Conservation (phyloP, 1,140 invertebrate genomes). For the Dolichoris vasculosae region DNA sequence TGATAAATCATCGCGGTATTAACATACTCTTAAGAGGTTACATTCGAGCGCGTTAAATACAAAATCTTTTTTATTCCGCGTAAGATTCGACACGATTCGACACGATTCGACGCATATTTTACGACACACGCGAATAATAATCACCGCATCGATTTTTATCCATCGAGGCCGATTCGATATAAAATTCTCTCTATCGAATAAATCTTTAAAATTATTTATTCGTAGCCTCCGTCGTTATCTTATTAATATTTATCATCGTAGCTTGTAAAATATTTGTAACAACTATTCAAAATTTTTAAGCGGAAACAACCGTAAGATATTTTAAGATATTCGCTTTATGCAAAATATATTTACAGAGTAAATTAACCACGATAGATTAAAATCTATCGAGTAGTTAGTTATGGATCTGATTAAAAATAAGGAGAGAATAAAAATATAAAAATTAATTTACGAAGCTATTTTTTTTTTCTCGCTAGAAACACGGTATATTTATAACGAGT, state of each 20-base stretch:
- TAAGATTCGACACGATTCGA: background rate
- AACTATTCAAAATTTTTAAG: background rate
- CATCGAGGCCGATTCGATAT: background rate
- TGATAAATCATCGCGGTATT: slow-evolving; percentile 2
- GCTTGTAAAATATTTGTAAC: background rate
- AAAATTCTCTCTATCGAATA: slow-evolving; percentile 6
- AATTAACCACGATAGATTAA: background rate
- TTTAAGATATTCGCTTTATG: background rate
- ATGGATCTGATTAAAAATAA: background rate
- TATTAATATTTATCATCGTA: background rate
- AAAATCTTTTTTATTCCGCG: background rate
- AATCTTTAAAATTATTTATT: background rate
- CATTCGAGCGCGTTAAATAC: background rate
- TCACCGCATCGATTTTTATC: background rate
- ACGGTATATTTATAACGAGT: background rate
- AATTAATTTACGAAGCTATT: background rate
- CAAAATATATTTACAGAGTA: background rate
- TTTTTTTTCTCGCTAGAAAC: background rate
- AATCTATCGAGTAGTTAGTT: background rate
- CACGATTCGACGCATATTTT: background rate
- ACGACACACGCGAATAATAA: background rate
- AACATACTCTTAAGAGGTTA: slow-evolving; percentile 13
- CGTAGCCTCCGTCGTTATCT: background rate
- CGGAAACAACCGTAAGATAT: background rate
- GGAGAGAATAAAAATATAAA: background rate